Evolutionary conservation across 64 coral and sea anemone species (phyloP).

Genomic region (Trachythela sp.): DNA sequence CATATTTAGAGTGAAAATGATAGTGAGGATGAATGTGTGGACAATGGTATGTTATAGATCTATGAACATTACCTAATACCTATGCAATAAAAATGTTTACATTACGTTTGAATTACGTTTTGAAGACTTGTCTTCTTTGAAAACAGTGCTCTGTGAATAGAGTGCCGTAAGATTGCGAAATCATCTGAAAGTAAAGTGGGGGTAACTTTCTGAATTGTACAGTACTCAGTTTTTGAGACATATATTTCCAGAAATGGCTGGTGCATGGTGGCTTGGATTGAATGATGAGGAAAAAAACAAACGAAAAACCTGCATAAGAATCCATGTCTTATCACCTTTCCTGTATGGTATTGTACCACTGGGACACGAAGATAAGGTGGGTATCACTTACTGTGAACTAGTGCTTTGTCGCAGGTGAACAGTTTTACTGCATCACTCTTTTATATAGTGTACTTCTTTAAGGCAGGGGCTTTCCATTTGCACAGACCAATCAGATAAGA

Average conservation of each 20-base stretch:
- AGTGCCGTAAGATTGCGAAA: too few species aligned
- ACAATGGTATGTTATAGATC: neutral
- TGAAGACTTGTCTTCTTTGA: too few species aligned
- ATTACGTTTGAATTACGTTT: too few species aligned
- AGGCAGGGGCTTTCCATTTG: too few species aligned
- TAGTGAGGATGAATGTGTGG: neutral
- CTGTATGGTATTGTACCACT: slow-evolving; percentile 10
- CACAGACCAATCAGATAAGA: too few species aligned
- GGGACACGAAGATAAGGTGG: neutral
- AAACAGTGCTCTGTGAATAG: too few species aligned
- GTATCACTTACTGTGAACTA: neutral
- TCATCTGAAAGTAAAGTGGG: too few species aligned
- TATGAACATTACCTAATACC: neutral
- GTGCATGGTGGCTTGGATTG: neutral
- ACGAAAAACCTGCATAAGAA: slow-evolving; percentile 7
- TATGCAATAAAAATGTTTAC: too few species aligned
- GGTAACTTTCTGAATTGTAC: neutral
- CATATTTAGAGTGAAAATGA: neutral
- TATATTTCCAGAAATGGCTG: neutral
- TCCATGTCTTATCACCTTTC: neutral
- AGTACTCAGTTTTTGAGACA: neutral
- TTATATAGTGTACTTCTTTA: too few species aligned
- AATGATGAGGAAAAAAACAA: neutral
- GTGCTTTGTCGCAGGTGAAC: neutral
- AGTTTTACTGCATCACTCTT: too few species aligned